Base-by-base conservation (phyloP, 2,888 invertebrate species). In the Imbricaverruca yamaguchii region DNA sequence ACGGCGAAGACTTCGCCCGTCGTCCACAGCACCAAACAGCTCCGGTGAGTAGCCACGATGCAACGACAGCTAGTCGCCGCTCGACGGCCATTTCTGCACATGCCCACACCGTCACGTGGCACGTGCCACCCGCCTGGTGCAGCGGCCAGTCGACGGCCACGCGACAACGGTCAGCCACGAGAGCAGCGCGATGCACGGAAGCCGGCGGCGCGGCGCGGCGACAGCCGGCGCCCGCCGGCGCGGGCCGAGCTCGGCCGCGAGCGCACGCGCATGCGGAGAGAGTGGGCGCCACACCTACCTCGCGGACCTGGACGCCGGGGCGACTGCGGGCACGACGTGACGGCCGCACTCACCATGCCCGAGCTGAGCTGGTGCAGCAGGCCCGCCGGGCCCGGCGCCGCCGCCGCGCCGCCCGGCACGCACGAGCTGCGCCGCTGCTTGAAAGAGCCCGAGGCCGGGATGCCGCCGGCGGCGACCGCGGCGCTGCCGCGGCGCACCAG, bases 351-450 rank as follows among this genome's bases (percentile, higher is more conserved):
- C 93, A 95, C 95, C 94, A 96, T 93, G 91, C 94, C 95, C 89
- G 93, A 92, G 91, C 95, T 94, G 87, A 96, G 90, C 89, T 95
- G 95, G 87, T 95, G 95, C 85, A 96, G 89, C 83, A 96, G 89
- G 84, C 93, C 93, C 80, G 39, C 82, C 81, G 78, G 83, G 25
- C 13, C n/a, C n/a, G 65, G n/a, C 65, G 65, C 63, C 63, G 63
- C 61, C 18, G 65, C 65, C 65, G 67, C 67, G 25, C 12, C 67
- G 67, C 18, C 12, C 10, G 67, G 67, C 67, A 67, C 25, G 67
- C n/a, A 67, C 25, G 67, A 67, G 25, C 82, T 9, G 83, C 83
- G 15, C 4, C 87, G 25, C 85, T 90, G 7, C 90, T 90, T 1
- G 90, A 90, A 85, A 89, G 90, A 80, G 87, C 90, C 80, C 39